A percentile compares a stretch with the other conserved stretches of the same genome.
Evolutionary conservation across 64 coral and sea anemone species (phyloP).

Genomic region (Actinia equina): DNA sequence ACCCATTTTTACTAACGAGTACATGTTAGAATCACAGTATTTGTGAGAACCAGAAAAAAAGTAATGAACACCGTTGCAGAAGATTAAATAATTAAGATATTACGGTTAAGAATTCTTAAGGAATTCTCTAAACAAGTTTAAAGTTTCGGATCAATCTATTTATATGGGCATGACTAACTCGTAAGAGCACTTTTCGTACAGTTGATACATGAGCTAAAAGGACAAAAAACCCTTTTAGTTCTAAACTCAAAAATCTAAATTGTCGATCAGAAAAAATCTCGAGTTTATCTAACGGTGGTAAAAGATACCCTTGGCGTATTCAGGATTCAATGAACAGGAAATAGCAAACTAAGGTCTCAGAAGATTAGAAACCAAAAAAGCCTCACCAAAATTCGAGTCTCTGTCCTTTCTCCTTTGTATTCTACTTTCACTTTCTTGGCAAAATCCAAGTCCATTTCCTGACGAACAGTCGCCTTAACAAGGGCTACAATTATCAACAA

Average conservation of each 20-base stretch:
- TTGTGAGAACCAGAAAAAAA: background rate
- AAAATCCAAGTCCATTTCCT: slow-evolving; percentile 68
- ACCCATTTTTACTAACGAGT: background rate
- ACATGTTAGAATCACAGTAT: background rate
- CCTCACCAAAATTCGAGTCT: slow-evolving; percentile 78
- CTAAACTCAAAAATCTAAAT: background rate
- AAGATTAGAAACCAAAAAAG: slow-evolving; percentile 23
- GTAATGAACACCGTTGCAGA: background rate
- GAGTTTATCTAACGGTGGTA: background rate
- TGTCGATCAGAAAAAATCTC: background rate
- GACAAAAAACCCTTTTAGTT: background rate
- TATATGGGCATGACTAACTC: background rate
- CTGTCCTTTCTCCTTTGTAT: slow-evolving; percentile 70
- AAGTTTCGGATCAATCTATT: background rate
- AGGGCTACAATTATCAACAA: slow-evolving; percentile 36
- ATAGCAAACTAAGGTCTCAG: background rate
- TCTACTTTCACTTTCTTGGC: slow-evolving; percentile 86
- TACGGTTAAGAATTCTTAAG: background rate
- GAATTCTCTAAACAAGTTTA: background rate
- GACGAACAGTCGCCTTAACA: slow-evolving; percentile 62
- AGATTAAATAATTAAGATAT: background rate
- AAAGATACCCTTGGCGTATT: slow-evolving; percentile 9
- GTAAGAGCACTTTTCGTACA: too few relatives aligned
- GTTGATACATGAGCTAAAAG: background rate
- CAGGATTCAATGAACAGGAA: slow-evolving; percentile 14